Evolutionary conservation across 2,797 vertebrate genomes (phyloP), one percentile per base, ranked within the genome.

Genomic region (Sebastes trivittatus): DNA sequence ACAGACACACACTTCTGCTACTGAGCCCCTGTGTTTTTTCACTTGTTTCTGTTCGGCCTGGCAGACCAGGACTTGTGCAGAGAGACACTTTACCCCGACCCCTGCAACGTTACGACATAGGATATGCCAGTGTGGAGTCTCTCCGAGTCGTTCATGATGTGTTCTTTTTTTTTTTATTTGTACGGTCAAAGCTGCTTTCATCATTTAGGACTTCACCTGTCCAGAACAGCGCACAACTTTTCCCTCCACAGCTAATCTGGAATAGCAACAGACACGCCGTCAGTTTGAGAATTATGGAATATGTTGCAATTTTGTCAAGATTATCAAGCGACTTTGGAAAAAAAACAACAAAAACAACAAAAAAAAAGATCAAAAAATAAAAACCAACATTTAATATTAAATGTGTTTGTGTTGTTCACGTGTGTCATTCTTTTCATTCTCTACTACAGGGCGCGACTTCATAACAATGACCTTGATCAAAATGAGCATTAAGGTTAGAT

Each of bases 291-390:
- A 93, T 86, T 92, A 93, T 95, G 92, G 85, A 94, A 91, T 91
- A 92, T 91, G 93, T 95, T 95, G 93, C 90, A 92, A 93, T 95
- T 93, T 95, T 95, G 92, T 92, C 93, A 95, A 93, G 90, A 90
- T 93, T 94, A 95, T 95, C 92, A 94, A 92, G 93, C 85, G 87
- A 94, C 92, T 95, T 95, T 92, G 89, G 62, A 87, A 90, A 85
- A 89, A 78, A 82, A 72, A 58, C 4, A 49, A 64, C 22, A 55
- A 76, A 87, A 72, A 84, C 75, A 93, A 88, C 89, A 87, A 36
- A 36, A 92, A 88, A 89, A 86, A 77, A 85, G 72, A 83, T 84
- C 13, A 70, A 88, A 82, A 92, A 94, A 94, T 93, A 95, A 95
- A 95, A 94, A 34, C 80, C 91, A 92, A 95, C 94, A 95, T 95